A percentile compares a stretch with the other conserved stretches of the same genome.
These are phyloP conservation scores for Aphelenchoides avenae DNA, from an alignment of 1,140 invertebrate species.

Conservation along the genomic window DNA sequence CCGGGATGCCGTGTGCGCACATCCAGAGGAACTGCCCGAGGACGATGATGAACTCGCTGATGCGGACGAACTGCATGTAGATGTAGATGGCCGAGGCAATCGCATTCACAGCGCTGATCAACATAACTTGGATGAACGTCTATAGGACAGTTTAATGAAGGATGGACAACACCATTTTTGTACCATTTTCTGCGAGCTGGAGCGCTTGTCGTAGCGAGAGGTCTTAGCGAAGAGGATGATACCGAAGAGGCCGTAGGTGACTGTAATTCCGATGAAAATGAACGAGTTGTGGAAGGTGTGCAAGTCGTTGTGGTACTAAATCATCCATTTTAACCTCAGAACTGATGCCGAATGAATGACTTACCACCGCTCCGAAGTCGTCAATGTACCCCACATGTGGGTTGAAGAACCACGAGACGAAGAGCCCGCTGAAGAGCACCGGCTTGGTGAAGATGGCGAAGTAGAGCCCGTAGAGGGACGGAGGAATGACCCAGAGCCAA, in stretches of 20 bases:
- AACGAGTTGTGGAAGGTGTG: constrained; percentile 20
- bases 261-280: constrained; percentile 6
- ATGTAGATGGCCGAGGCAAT: constrained; percentile 23
- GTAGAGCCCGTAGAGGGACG: constrained; percentile 8
- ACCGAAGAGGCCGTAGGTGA: constrained; percentile 13
- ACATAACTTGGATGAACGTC: constrained; percentile 23
- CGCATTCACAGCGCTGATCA: constrained; percentile 23
- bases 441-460: constrained; percentile 6
- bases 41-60: constrained; percentile 10
- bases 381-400: too few relatives aligned
- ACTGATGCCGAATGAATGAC: too few relatives aligned
- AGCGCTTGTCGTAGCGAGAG: neutral
- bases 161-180: constrained; percentile 1
- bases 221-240: constrained; percentile 20
- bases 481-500: constrained; percentile 9
- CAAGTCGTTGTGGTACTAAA: constrained; percentile 24
- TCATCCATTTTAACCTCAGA: too few relatives aligned
- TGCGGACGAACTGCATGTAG: constrained; percentile 23
- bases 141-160: constrained; percentile 13
- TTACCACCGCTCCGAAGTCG: too few relatives aligned
- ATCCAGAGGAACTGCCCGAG: constrained; percentile 16
- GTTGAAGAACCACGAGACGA: constrained; percentile 3
- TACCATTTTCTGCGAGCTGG: constrained; percentile 1
- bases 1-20: constrained; percentile 9
- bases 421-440: constrained; percentile 10